phyloP scores from a whole-genome alignment of 2,113 vertebrate genomes.

The Phycodurus eques region DNA sequence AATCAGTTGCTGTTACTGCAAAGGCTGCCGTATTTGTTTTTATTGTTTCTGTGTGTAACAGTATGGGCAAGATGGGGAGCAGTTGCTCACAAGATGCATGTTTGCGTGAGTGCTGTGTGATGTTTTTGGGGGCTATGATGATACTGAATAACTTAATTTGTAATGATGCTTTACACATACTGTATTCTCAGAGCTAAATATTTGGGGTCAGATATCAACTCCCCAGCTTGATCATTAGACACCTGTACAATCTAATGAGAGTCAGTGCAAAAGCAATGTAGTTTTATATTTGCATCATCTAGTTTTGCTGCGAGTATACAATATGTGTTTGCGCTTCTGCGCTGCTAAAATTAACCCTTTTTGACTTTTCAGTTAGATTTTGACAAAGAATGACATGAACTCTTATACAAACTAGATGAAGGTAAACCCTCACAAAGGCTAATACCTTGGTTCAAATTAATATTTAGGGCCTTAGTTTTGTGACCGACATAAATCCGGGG shows the following conservation, averaged over 20 bases:
- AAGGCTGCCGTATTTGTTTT: not conserved
- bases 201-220: not conserved
- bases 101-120: not conserved
- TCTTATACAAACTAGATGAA: too few relatives aligned
- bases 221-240: not conserved
- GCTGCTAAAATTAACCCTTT: too few relatives aligned
- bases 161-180: not conserved
- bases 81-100: not conserved
- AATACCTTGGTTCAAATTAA: too few relatives aligned
- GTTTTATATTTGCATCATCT: not conserved
- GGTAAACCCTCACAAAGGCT: too few relatives aligned
- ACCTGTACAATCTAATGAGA: not conserved
- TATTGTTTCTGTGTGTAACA: constrained; percentile 9
- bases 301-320: too few relatives aligned
- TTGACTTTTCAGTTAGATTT: not conserved
- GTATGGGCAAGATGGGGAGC: not conserved
- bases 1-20: not conserved
- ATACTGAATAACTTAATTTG: not conserved
- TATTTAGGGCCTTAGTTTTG: too few relatives aligned
- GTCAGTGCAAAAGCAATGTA: not conserved
- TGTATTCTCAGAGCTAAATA: not conserved
- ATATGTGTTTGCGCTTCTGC: too few relatives aligned
- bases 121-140: not conserved
- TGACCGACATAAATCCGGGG: too few relatives aligned
- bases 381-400: not conserved